Base-by-base conservation (phyloP, 2,888 invertebrate species). In the Biston stratarius region DNA sequence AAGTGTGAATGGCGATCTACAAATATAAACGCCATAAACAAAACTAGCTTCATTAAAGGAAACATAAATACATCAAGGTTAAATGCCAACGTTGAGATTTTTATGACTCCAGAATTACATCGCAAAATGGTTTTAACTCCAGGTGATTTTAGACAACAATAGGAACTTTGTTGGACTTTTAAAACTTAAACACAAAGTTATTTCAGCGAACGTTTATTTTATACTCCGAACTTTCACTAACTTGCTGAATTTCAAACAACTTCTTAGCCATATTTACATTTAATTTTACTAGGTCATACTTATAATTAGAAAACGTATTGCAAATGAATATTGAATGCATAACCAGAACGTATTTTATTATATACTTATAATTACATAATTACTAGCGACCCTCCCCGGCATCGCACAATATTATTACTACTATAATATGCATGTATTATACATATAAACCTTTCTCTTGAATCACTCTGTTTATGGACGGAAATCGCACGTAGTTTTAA, bases 21-120 rank as follows among this genome's bases (percentile, higher is more conserved):
- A 10, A 61, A 64, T 55, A 64, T 38, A 64, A 60, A 59, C 45
- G 34, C 48, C 48, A 52, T 61, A 55, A 56, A 63, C 55, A 60
- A 57, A 59, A 7, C 60, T 58, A 60, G 45, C 55, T 56, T 69
- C 49, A 65, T 62, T 60, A 60, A 56, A 64, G 56, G 61, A 67
- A 64, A 36, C 60, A 14, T 53, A 45, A 60, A 51, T 57, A 55
- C 44, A 14, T 47, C 15, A 66, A 69, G 59, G 60, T 66, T 51
- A 59, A 61, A 58, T 49, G 40, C 33, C 58, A 45, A 47, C 33
- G 58, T 48, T 12, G 10, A 33, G 9, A 24, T 55, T 42, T 42
- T 7, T 10, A 53, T 15, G 38, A 53, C 24, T 10, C 10, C 24
- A 40, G n/a, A 15, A 14, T 53, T 40, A 53, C 40, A 7, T 40